Percentiles rank a stretch among this genome's conserved stretches.
Conservation (phyloP, 2,888 invertebrate species). For the Drosophila borborema region DNA sequence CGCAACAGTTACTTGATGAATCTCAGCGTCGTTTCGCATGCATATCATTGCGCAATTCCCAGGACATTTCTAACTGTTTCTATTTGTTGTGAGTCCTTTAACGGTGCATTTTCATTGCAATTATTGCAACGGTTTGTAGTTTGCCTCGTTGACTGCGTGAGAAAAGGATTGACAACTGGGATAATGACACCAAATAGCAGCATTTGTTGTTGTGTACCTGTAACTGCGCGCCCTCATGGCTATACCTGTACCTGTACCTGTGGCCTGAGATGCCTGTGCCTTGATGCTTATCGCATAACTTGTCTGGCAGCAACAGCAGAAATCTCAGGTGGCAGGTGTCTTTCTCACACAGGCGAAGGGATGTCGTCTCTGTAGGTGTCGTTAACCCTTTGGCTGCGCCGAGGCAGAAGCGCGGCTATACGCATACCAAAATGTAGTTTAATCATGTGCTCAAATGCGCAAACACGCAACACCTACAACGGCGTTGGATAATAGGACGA, state of each 20-base stretch:
- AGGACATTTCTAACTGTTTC: conserved; percentile 38
- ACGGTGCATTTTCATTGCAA: conserved; percentile 57
- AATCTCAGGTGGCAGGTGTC: conserved; percentile 67
- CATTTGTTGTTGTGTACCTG: conserved; percentile 48
- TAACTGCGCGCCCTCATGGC: conserved; percentile 10
- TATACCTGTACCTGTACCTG: conserved; percentile 19
- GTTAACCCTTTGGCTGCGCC: conserved; percentile 44
- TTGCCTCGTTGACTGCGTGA: conserved; percentile 76
- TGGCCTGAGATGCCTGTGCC: background rate
- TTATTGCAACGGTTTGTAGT: conserved; percentile 69
- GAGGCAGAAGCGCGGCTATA: conserved; percentile 3
- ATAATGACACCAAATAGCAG: conserved; percentile 39
- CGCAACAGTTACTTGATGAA: conserved; percentile 28
- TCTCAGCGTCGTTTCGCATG: conserved; percentile 40
- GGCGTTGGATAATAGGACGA: conserved; percentile 26
- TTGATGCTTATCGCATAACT: conserved; percentile 53
- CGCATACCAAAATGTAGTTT: conserved; percentile 74
- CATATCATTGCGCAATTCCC: conserved; percentile 36
- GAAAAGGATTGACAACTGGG: conserved; percentile 42
- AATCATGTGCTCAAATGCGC: conserved; percentile 80
- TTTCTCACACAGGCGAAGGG: conserved; percentile 48
- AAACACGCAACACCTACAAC: conserved; percentile 72
- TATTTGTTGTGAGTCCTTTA: conserved; percentile 46
- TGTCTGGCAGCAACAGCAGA: conserved; percentile 10
- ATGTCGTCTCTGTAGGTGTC: conserved; percentile 41